Percentiles rank a stretch among this genome's conserved stretches.
These are phyloP conservation scores for Stenotaenia linearis DNA, from an alignment of 2,888 invertebrate species.

Conservation along the genomic window DNA sequence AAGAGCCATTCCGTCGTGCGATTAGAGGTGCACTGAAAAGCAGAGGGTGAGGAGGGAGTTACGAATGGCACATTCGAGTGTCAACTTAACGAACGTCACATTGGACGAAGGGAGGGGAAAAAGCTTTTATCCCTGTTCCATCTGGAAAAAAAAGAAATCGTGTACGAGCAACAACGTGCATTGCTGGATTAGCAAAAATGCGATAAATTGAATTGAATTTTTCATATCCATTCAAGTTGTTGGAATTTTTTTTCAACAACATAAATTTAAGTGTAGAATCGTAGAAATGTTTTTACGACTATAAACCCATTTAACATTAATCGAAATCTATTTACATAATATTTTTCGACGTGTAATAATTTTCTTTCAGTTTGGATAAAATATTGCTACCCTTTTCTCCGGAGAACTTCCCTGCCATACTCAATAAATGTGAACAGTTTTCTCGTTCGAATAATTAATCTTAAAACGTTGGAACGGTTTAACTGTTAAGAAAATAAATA, in stretches of 20 bases:
- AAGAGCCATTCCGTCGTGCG: constrained; percentile 26
- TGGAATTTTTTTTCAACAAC: background rate
- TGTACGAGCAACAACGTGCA: constrained; percentile 7
- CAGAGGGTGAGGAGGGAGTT: background rate
- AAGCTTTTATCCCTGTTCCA: constrained; percentile 19
- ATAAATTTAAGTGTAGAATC: background rate
- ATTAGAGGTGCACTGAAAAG: constrained; percentile 20
- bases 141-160: constrained; percentile 14
- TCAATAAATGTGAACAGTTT: no score
- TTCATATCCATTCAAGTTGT: background rate
- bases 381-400: no score
- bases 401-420: no score
- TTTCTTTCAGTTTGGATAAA: no score
- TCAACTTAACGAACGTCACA: constrained; percentile 26
- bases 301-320: no score
- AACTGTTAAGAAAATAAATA: no score
- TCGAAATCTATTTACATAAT: no score
- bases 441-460: no score
- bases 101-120: background rate
- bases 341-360: no score
- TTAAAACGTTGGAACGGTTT: no score
- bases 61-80: constrained; percentile 23
- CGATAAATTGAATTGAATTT: background rate
- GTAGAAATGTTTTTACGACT: no score
- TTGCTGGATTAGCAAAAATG: background rate